Base-by-base conservation (phyloP, 1,140 invertebrate species). In the Drosophila carrolli region DNA sequence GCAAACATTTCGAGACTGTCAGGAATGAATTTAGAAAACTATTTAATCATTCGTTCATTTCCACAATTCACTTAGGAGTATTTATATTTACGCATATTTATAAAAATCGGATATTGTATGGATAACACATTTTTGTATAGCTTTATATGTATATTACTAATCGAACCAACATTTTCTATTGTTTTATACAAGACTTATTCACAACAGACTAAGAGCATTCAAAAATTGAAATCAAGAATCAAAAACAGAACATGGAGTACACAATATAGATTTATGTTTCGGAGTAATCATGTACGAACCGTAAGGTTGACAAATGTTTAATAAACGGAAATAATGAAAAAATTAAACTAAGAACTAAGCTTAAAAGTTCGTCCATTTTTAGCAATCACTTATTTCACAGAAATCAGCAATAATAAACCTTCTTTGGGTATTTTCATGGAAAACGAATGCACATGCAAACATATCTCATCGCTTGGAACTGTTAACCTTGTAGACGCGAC, bases 401-500 rank as follows among this genome's bases (percentile, higher is more conserved):
- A 68, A 68, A 38, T 44, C 11, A 29, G 7, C 35, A 48, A 23
- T 38, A 35, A 7, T 11, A 14, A 51, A 27, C 11, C 14, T 3
- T 27, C 48, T 53, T 62, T 29, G 14, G 11, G 14, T 16, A 63
- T 63, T 72, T 72, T 72, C 38, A 72, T 40, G 47, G 60, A 72
- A 72, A 65, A 50, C 7, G 7, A 51, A 35, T 47, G 4, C 23
- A 44, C 40, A 29, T 27, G 43, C 29, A 29, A 16, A 32, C 50
- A 27, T 23, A 29, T 3, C 5, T 53, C 38, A 66, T 44, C 60
- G 61, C 47, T 44, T 68, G 38, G 65, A 67, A 67, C 80, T 84
- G 40, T 78, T 92, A 5, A 92, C 53, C 53, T 94, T 95, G 77
- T 95, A 96, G 8, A 96, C 80, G 51, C 94, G 93, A 44, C 96